These are phyloP conservation scores for Vombatus ursinus DNA, from an alignment of 2,113 vertebrate genomes.

Conservation along the genomic window DNA sequence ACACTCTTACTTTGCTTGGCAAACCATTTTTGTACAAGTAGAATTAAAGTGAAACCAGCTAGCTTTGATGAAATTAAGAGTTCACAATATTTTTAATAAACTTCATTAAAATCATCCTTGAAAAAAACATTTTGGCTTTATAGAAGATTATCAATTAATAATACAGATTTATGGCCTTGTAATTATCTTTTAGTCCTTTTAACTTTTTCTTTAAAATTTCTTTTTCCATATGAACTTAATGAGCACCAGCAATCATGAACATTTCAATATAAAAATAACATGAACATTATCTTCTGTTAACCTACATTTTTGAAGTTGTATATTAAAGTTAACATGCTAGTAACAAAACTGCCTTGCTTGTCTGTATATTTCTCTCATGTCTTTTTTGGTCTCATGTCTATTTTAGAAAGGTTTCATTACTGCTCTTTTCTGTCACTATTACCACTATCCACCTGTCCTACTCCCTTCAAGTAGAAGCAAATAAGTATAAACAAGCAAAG, in stretches of 20 bases:
- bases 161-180: background rate
- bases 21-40: background rate
- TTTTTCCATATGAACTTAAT: background rate
- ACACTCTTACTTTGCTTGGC: background rate
- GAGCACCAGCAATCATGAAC: background rate
- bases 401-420: background rate
- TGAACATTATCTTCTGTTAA: background rate
- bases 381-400: background rate
- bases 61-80: background rate
- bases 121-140: background rate
- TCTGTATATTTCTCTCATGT: background rate
- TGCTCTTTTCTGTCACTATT: background rate
- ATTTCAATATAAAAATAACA: background rate
- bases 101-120: background rate
- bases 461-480: background rate
- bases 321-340: background rate
- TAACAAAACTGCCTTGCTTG: background rate
- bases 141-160: background rate
- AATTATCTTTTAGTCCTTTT: background rate
- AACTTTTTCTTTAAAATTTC: background rate
- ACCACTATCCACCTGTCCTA: background rate
- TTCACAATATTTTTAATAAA: background rate
- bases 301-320: background rate
- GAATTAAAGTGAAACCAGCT: background rate
- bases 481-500: background rate